Percentiles rank a stretch among this genome's conserved stretches.
Conservation (phyloP, 2,888 invertebrate species). For the Hyalella azteca region DNA sequence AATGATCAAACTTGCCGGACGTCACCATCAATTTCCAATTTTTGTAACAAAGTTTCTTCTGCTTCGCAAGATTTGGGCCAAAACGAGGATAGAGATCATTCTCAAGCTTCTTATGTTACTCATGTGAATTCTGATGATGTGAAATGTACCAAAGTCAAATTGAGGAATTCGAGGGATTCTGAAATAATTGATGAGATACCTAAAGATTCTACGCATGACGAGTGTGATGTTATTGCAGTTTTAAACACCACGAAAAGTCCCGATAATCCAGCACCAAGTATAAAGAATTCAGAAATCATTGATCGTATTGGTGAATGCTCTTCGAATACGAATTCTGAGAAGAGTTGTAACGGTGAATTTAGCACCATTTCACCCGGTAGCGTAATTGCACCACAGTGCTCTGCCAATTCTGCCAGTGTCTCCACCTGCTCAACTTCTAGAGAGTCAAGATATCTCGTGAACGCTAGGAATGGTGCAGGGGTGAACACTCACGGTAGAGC, state of each 20-base stretch:
- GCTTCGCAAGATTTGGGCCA: neutral
- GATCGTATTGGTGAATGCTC: neutral
- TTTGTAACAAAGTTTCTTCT: neutral
- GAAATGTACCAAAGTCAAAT: neutral
- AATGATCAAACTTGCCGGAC: neutral
- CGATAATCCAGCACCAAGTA: neutral
- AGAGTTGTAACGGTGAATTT: neutral
- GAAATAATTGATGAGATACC: neutral
- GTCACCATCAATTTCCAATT: neutral
- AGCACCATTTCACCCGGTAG: neutral
- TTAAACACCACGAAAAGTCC: neutral
- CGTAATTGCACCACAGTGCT: neutral
- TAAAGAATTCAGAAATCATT: neutral
- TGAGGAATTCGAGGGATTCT: neutral
- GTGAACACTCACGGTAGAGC: constrained; percentile 29
- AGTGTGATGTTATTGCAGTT: constrained; percentile 22
- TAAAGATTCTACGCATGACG: neutral
- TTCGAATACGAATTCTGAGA: neutral
- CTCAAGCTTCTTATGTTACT: neutral
- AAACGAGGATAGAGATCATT: neutral
- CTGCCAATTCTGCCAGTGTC: neutral
- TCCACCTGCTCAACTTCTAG: neutral
- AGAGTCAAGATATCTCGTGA: neutral
- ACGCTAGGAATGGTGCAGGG: neutral
- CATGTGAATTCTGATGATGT: neutral